These are phyloP conservation scores for Aegotheles bennettii DNA, from an alignment of 2,113 vertebrate genomes.

Conservation along the genomic window DNA sequence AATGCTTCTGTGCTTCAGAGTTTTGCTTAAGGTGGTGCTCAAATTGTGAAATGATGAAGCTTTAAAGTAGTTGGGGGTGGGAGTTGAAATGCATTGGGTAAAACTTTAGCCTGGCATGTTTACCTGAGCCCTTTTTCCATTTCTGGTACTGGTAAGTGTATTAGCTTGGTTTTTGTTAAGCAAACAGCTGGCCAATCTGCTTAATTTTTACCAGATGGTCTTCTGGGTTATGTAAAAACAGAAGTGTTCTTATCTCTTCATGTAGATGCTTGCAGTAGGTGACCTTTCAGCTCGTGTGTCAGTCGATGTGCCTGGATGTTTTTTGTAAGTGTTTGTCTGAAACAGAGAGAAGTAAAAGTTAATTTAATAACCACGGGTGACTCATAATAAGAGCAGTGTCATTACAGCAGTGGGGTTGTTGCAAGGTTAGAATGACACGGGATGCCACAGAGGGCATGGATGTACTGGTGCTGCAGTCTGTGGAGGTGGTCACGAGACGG, in stretches of 20 bases:
- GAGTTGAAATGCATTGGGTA: not conserved
- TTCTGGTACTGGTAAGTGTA: not conserved
- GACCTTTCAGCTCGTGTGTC: conserved; percentile 26
- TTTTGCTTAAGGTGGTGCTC: not conserved
- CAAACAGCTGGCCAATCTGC: not conserved
- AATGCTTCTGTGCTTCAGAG: not conserved
- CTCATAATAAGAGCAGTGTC: conserved; percentile 21
- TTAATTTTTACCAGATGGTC: conserved; percentile 35
- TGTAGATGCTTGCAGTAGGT: conserved; percentile 5
- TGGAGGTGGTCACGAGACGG: not conserved
- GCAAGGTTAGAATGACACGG: not conserved
- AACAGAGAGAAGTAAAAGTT: conserved; percentile 44
- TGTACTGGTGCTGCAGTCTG: not conserved
- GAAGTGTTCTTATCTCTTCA: not conserved
- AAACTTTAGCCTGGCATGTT: not conserved
- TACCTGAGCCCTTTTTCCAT: not conserved
- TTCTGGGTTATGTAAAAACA: not conserved
- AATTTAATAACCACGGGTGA: conserved; percentile 15
- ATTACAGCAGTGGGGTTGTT: not conserved
- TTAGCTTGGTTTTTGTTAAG: conserved; percentile 8
- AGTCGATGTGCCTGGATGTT: not conserved
- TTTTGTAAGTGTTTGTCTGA: not conserved
- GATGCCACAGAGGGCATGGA: not conserved
- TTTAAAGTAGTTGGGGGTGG: not conserved
- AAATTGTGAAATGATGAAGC: not conserved